These are phyloP conservation scores for Aphis gossypii DNA, from an alignment of 1,140 invertebrate species.

Conservation along the genomic window DNA sequence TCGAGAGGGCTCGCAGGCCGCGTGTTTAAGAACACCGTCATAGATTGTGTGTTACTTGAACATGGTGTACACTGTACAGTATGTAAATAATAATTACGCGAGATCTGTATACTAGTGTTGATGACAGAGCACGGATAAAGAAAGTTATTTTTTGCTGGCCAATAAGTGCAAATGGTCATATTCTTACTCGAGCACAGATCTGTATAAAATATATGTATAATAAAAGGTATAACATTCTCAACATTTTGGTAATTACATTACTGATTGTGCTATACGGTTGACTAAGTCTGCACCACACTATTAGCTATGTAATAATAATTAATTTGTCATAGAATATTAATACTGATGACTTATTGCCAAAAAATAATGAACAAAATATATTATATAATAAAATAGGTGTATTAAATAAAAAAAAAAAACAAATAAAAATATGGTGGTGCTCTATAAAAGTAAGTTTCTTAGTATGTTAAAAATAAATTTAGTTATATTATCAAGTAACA, in stretches of 20 bases:
- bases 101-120: no score
- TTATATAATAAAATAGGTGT: not conserved
- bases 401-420: not conserved
- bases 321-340: constrained; percentile 1
- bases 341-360: not conserved
- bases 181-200: not conserved
- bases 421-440: constrained; percentile 19
- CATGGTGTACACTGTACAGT: not conserved
- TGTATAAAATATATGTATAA: not conserved
- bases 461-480: not conserved
- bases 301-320: not conserved
- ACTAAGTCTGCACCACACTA: not conserved
- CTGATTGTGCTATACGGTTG: not conserved
- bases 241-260: not conserved
- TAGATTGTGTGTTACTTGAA: not conserved
- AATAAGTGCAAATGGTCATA: not conserved
- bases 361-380: not conserved
- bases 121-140: not conserved
- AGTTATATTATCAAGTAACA: not conserved
- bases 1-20: no score
- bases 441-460: not conserved
- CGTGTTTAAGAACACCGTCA: no score
- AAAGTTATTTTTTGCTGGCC: not conserved
- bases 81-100: not conserved
- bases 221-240: not conserved